phyloP scores from a whole-genome alignment of 2,797 vertebrate species.

The Ptychobarbus kaznakovi region DNA sequence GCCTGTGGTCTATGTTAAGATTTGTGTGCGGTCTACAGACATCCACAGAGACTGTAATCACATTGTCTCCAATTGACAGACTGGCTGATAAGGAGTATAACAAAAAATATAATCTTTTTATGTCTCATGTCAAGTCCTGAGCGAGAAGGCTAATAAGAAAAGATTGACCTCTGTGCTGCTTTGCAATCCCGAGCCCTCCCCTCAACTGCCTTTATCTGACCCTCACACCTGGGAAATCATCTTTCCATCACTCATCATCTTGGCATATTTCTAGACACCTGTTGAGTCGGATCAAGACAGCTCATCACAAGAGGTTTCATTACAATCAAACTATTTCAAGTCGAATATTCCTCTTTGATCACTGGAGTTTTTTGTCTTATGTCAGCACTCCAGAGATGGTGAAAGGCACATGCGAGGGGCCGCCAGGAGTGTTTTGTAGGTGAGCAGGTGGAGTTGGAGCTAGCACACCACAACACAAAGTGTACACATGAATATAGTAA shows the following conservation, averaged over 20 bases:
- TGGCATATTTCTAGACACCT: slow-evolving; percentile 55
- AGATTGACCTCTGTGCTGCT: slow-evolving; percentile 41
- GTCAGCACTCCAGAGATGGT: slow-evolving; percentile 40
- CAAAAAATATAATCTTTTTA: slow-evolving; percentile 27
- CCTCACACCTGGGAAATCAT: slow-evolving; percentile 58
- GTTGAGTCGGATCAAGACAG: slow-evolving; percentile 47
- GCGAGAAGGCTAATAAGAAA: slow-evolving; percentile 50
- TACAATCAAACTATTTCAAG: slow-evolving; percentile 48
- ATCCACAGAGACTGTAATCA: slow-evolving; percentile 21
- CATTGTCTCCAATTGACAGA: slow-evolving; percentile 42
- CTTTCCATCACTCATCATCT: slow-evolving; percentile 57
- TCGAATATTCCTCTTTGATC: slow-evolving; percentile 56
- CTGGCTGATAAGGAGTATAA: slow-evolving; percentile 46
- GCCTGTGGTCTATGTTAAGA: neutral
- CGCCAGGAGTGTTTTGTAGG: slow-evolving; percentile 17
- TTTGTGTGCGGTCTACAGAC: slow-evolving; percentile 24
- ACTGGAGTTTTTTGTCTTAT: slow-evolving; percentile 5
- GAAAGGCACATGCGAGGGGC: slow-evolving; percentile 33
- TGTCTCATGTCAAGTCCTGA: slow-evolving; percentile 33
- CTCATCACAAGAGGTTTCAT: slow-evolving; percentile 52
- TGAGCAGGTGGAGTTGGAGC: slow-evolving; percentile 36
- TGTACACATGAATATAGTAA: slow-evolving; percentile 8
- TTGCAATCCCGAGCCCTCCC: slow-evolving; percentile 40
- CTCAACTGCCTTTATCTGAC: slow-evolving; percentile 43
- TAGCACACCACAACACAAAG: slow-evolving; percentile 6